Evolutionary conservation across 2,797 vertebrate species (phyloP), one percentile per base, ranked within the genome.

Genomic region (Muscicapa striata): DNA sequence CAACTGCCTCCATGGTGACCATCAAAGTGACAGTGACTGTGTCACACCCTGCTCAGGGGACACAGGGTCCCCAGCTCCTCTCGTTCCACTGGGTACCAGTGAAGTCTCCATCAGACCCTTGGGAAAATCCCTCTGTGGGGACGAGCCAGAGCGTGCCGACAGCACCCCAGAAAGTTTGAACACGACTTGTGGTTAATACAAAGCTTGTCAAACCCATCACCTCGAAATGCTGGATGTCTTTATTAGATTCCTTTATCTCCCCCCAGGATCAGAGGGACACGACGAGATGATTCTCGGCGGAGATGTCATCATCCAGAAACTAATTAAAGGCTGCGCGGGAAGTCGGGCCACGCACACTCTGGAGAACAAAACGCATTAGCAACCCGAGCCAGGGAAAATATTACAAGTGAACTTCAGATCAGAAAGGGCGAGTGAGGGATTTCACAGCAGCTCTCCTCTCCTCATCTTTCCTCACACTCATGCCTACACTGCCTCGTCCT

Each of bases 231-330:
- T 63, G 94, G 73, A 98, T 90, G 96, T 98, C 98, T 98, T 98
- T 97, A 98, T 98, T 98, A 98, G 97, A 98, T 98, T 98, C 95
- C 92, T 97, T 97, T 96, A 97, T 97, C 97, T 97, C 96, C 97
- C 97, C 94, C 82, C 7, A 96, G 97, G 98, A 97, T 77, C 84
- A 77, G 93, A 97, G 93, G 97, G 97, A 97, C 32, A 77, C 62
- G 88, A 84, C 75, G 92, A 96, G 93, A 96, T 70, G 97, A 97
- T 97, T 97, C 97, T 98, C 90, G 4, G 97, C 23, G 93, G 97
- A 97, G 96, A 97, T 97, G 98, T 97, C 98, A 98, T 97, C 97
- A 97, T 97, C 96, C 95, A 96, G 98, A 97, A 98, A 97, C 97
- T 98, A 98, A 98, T 98, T 98, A 98, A 98, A 97, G 97, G 96